phyloP scores from a whole-genome alignment of 2,797 vertebrate genomes.

The Chloroceryle inda region DNA sequence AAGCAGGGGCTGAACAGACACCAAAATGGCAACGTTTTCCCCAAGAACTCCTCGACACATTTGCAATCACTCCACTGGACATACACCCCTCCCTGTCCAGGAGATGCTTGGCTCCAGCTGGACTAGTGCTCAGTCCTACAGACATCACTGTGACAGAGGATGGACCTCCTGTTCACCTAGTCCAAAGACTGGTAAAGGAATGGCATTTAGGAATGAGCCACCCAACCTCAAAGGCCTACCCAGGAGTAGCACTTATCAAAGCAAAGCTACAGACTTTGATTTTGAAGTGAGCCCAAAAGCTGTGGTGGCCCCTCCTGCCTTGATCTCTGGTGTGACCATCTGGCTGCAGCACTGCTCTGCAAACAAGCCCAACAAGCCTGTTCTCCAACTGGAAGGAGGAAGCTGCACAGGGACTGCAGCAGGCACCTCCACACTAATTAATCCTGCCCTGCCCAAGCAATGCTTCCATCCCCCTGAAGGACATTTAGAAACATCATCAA shows the following conservation, averaged over 20 bases:
- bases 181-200: not conserved
- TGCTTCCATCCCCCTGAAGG: conserved; percentile 16
- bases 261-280: conserved; percentile 13
- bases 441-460: not conserved
- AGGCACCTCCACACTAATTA: conserved; percentile 41
- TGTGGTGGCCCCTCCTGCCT: not conserved
- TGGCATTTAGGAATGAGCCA: not conserved
- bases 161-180: not conserved
- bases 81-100: not conserved
- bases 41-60: not conserved
- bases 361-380: conserved; percentile 9
- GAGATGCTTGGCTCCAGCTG: not conserved
- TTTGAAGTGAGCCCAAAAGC: not conserved
- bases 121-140: not conserved
- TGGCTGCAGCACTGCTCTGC: conserved; percentile 31
- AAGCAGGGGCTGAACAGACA: not conserved
- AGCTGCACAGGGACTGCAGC: not conserved
- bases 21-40: not conserved
- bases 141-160: not conserved
- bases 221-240: not conserved
- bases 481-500: conserved; percentile 56
- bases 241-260: conserved; percentile 34
- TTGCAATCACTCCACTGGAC: not conserved
- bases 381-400: not conserved
- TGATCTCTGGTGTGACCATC: conserved; percentile 28